A percentile compares a stretch with the other conserved stretches of the same genome.
phyloP scores from a whole-genome alignment of 2,797 vertebrate species.

The Hypotaenidia philippensis region DNA sequence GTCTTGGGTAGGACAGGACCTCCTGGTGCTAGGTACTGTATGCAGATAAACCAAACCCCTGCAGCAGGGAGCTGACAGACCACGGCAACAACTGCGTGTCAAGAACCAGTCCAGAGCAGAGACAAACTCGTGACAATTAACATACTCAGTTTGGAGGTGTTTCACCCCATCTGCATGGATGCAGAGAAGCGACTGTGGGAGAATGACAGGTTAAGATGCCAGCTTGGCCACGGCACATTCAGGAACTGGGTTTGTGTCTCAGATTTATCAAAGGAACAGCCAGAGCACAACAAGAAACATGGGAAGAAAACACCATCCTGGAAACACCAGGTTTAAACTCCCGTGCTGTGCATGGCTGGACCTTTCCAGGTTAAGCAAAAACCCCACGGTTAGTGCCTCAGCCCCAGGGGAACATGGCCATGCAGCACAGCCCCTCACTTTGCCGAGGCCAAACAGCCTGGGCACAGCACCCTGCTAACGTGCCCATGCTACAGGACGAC shows the following conservation, averaged over 20 bases:
- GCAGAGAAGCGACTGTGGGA: background rate
- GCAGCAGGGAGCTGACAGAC: background rate
- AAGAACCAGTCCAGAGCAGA: background rate
- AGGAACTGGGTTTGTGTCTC: background rate
- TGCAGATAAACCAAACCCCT: rapidly evolving
- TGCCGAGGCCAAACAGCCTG: too few relatives aligned
- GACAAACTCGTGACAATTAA: background rate
- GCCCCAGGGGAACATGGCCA: rapidly evolving
- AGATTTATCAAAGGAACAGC: background rate
- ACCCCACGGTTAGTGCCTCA: too few relatives aligned
- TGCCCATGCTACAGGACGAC: rapidly evolving
- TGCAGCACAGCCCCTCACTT: background rate
- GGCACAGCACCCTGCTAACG: too few relatives aligned
- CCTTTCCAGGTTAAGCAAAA: background rate
- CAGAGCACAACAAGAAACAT: background rate
- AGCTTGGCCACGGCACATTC: background rate
- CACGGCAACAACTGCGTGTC: rapidly evolving
- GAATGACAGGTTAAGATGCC: rapidly evolving
- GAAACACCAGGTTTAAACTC: background rate
- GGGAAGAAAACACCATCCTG: background rate
- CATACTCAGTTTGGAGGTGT: rapidly evolving
- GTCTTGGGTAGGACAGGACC: background rate
- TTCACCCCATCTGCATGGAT: background rate
- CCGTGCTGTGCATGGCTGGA: rapidly evolving
- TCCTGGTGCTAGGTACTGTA: background rate